These are phyloP conservation scores for Lycodopsis pacificus DNA, from an alignment of 2,797 vertebrate genomes.

Conservation along the genomic window DNA sequence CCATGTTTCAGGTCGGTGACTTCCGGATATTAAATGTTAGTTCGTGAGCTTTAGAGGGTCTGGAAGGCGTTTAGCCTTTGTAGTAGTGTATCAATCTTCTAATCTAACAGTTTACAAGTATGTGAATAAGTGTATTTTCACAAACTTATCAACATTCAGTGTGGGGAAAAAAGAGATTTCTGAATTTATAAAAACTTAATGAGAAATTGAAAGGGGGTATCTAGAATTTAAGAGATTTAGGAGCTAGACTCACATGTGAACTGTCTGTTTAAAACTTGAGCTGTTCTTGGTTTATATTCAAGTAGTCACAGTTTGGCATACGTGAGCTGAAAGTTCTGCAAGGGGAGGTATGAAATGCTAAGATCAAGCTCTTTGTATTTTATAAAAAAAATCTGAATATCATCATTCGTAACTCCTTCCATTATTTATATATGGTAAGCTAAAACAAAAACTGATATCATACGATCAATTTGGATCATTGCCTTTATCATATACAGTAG, in stretches of 20 bases:
- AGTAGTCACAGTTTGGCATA: slow-evolving; percentile 32
- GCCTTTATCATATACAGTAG: slow-evolving; percentile 54
- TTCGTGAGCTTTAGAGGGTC: neutral
- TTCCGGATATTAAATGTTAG: neutral
- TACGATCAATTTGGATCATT: slow-evolving; percentile 39
- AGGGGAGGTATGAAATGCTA: slow-evolving; percentile 22
- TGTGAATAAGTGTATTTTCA: neutral
- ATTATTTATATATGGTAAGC: slow-evolving; percentile 21
- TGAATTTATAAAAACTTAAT: neutral
- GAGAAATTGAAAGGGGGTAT: neutral
- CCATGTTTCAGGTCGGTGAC: neutral
- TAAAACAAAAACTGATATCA: slow-evolving; percentile 50
- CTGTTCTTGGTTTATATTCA: slow-evolving; percentile 16
- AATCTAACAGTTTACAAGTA: neutral
- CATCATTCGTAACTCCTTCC: slow-evolving; percentile 9
- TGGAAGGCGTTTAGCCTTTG: neutral
- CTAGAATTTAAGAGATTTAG: neutral
- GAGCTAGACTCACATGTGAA: neutral
- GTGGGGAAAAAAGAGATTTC: neutral
- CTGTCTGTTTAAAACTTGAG: neutral
- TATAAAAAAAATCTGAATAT: slow-evolving; percentile 31
- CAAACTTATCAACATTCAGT: neutral
- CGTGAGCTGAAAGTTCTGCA: slow-evolving; percentile 31
- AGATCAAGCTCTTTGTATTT: slow-evolving; percentile 31
- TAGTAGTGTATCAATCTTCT: neutral